A percentile compares a stretch with the other conserved stretches of the same genome.
These are phyloP conservation scores for Gallinago solitaria DNA, from an alignment of 2,797 vertebrate genomes.

Conservation along the genomic window DNA sequence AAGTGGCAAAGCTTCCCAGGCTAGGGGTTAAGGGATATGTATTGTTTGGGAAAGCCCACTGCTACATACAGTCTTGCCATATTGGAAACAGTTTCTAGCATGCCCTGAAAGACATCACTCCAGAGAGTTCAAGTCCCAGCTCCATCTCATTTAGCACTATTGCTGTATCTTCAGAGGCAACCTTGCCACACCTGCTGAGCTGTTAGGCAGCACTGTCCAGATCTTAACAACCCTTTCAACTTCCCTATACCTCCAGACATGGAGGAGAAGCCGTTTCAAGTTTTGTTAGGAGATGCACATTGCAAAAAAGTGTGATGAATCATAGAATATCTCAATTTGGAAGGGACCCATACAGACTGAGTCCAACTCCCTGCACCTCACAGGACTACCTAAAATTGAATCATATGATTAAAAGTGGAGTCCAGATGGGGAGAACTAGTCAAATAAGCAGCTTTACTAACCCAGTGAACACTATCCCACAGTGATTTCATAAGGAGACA, in stretches of 20 bases:
- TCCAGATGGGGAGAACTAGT: background rate
- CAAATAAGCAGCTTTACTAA: background rate
- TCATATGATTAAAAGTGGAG: background rate
- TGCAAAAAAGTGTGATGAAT: background rate
- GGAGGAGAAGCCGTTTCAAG: background rate
- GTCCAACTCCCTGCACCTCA: background rate
- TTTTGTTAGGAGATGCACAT: background rate
- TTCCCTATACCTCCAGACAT: background rate
- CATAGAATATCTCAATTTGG: background rate
- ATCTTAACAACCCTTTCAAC: background rate
- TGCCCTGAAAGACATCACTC: background rate
- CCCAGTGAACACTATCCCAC: background rate
- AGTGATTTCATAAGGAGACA: background rate
- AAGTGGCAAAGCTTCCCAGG: background rate
- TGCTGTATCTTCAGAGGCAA: background rate
- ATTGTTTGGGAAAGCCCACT: background rate
- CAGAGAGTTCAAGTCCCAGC: background rate
- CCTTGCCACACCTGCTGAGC: background rate
- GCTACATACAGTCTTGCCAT: background rate
- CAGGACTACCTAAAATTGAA: background rate
- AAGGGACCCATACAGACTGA: background rate
- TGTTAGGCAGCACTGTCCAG: background rate
- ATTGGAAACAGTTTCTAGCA: background rate
- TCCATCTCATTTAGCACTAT: background rate
- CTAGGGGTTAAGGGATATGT: background rate